These are phyloP conservation scores for Sebastes elongatus DNA, from an alignment of 2,797 vertebrate species.

Conservation along the genomic window DNA sequence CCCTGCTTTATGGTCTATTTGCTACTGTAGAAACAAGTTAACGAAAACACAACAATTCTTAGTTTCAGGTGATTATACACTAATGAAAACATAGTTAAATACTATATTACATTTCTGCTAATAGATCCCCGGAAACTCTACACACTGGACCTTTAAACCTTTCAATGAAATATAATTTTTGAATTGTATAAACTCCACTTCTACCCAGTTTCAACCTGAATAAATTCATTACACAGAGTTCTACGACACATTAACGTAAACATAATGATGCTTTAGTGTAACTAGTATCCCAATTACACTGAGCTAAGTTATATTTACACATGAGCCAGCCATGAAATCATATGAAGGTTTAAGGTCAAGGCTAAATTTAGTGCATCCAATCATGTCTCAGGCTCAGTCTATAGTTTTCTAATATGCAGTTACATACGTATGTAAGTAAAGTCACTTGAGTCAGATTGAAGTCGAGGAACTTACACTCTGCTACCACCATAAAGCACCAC, in stretches of 20 bases:
- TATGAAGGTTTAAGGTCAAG: neutral
- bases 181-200: neutral
- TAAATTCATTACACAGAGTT: neutral
- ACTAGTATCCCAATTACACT: neutral
- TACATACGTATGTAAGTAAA: too few relatives aligned
- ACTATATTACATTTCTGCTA: neutral
- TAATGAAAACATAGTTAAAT: neutral
- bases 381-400: neutral
- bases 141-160: neutral
- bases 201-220: neutral
- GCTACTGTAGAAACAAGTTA: too few relatives aligned
- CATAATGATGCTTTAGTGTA: neutral
- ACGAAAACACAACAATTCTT: too few relatives aligned
- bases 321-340: neutral
- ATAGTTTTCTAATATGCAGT: neutral
- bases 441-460: neutral
- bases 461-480: neutral
- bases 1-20: too few relatives aligned
- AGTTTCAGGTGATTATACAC: too few relatives aligned
- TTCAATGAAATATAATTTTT: too few relatives aligned
- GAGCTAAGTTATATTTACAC: neutral
- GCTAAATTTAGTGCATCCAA: neutral
- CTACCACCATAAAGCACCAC: neutral
- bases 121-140: accelerated
- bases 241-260: too few relatives aligned